A percentile compares a stretch with the other conserved stretches of the same genome.
phyloP scores from a whole-genome alignment of 2,797 vertebrate species.

The Ibycter americanus region DNA sequence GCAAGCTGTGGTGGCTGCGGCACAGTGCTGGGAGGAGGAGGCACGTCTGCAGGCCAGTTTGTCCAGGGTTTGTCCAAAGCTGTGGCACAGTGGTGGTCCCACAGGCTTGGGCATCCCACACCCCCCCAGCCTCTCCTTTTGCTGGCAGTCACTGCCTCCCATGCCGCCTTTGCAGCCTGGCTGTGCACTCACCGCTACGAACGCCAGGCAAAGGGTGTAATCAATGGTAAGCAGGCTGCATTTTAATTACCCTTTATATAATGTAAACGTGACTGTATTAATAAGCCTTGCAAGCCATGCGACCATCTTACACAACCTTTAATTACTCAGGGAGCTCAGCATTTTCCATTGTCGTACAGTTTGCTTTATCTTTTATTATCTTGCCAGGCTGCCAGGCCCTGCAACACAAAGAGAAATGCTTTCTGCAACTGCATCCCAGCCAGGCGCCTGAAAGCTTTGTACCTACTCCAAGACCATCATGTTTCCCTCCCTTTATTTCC shows the following conservation, averaged over 20 bases:
- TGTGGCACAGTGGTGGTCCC: fast-evolving
- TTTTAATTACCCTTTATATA: conserved; percentile 60
- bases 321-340: conserved; percentile 55
- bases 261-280: conserved; percentile 59
- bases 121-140: neutral
- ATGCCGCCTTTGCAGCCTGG: neutral
- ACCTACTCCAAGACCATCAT: neutral
- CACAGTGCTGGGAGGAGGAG: neutral
- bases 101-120: neutral
- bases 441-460: conserved; percentile 18
- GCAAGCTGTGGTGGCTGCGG: neutral
- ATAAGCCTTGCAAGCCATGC: conserved; percentile 48
- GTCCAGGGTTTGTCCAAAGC: neutral
- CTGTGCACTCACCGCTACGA: neutral
- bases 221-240: conserved; percentile 40
- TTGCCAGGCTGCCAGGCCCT: neutral
- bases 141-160: neutral
- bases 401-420: conserved; percentile 37
- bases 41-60: neutral
- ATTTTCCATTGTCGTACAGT: neutral
- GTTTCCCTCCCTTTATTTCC: neutral
- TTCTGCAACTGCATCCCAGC: neutral
- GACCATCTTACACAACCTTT: conserved; percentile 37
- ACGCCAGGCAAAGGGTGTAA: neutral
- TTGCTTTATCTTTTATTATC: conserved; percentile 56